Conservation (phyloP, 2,888 invertebrate genomes). For the Poecilus cupreus region DNA sequence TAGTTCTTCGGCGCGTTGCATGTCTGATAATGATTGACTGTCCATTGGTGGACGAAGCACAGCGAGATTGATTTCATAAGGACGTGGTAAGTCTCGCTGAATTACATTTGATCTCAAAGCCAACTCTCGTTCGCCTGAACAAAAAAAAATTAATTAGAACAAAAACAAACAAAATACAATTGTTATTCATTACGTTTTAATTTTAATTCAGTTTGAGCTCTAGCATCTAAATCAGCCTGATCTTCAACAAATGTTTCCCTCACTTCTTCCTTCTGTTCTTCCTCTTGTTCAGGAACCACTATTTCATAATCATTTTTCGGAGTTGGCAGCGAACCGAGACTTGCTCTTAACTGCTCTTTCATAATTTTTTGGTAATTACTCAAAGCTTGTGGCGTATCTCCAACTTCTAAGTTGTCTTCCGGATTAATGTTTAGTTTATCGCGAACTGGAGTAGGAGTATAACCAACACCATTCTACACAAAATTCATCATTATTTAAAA, state of each 20-base stretch:
- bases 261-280: slow-evolving; percentile 72
- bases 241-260: slow-evolving; percentile 79
- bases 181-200: slow-evolving; percentile 77
- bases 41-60: slow-evolving; percentile 86
- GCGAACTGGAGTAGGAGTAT: slow-evolving; percentile 86
- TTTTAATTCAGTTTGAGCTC: slow-evolving; percentile 80
- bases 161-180: slow-evolving; percentile 36
- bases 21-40: slow-evolving; percentile 86
- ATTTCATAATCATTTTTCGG: slow-evolving; percentile 99
- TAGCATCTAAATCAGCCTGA: slow-evolving; percentile 89
- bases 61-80: slow-evolving; percentile 88
- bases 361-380: slow-evolving; percentile 81
- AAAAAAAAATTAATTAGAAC: slow-evolving; percentile 3
- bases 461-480: slow-evolving; percentile 63
- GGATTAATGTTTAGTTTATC: slow-evolving; percentile 97
- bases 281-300: slow-evolving; percentile 92
- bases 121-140: slow-evolving; percentile 80
- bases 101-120: slow-evolving; percentile 89
- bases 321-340: slow-evolving; percentile 87
- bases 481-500: slow-evolving; percentile 48
- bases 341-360: slow-evolving; percentile 84
- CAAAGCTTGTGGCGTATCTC: slow-evolving; percentile 82
- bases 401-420: slow-evolving; percentile 84
- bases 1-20: slow-evolving; percentile 96
- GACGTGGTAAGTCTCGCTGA: slow-evolving; percentile 89